Evolutionary conservation across 1,140 invertebrate genomes (phyloP).

Genomic region (Lucilia sericata): DNA sequence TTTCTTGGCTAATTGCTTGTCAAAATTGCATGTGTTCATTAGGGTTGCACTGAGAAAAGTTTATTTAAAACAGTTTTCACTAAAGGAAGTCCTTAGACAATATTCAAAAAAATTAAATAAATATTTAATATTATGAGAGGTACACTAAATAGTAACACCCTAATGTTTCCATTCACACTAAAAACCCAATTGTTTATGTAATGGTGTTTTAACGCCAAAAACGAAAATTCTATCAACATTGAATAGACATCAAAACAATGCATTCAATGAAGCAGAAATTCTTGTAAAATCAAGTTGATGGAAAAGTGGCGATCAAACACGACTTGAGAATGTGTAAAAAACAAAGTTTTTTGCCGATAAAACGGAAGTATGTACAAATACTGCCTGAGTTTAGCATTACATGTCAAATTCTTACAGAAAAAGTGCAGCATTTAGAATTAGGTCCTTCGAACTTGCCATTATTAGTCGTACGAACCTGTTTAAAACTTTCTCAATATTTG

Average conservation of each 20-base stretch:
- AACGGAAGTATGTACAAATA: no score
- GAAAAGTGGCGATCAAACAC: background rate
- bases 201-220: slow-evolving; percentile 9
- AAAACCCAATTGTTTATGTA: background rate
- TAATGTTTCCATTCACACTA: background rate
- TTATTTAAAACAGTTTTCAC: no score
- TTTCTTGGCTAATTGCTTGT: slow-evolving; percentile 12
- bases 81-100: background rate
- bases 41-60: background rate
- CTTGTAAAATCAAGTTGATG: background rate
- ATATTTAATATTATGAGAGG: no score
- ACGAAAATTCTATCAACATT: background rate
- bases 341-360: background rate
- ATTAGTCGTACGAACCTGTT: no score
- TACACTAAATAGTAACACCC: background rate
- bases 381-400: no score
- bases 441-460: no score
- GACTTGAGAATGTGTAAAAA: background rate
- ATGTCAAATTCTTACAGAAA: no score
- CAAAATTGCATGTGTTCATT: background rate
- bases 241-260: slow-evolving; percentile 1
- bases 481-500: no score
- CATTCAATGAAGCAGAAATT: background rate
- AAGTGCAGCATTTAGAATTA: no score
- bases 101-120: background rate